Percentiles rank a stretch among this genome's conserved stretches.
phyloP scores from a whole-genome alignment of 2,797 vertebrate genomes.

The Poeciliopsis paucimaculata region DNA sequence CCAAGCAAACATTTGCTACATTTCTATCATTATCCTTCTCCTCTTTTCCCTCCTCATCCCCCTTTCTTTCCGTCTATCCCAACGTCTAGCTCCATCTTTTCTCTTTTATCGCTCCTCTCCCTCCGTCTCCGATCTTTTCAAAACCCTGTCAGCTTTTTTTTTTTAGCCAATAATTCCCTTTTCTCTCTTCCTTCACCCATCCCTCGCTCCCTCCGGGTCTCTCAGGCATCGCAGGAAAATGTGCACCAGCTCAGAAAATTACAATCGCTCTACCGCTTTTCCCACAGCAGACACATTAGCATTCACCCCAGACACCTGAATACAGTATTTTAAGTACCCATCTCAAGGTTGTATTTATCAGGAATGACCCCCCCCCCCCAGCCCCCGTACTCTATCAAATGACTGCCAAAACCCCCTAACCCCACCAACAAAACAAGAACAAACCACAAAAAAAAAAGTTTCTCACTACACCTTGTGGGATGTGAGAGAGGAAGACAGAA shows the following conservation, averaged over 20 bases:
- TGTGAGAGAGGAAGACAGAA: conserved; percentile 12
- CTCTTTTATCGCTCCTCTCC: conserved; percentile 24
- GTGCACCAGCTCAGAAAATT: conserved; percentile 90
- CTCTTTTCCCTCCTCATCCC: conserved; percentile 6
- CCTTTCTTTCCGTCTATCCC: conserved; percentile 11
- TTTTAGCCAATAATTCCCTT: conserved; percentile 18
- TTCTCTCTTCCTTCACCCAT: conserved; percentile 1
- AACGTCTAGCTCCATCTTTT: conserved; percentile 59
- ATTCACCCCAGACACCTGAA: conserved; percentile 94
- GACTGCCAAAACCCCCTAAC: conserved; percentile 13
- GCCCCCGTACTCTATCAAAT: not conserved
- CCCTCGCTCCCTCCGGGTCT: conserved; percentile 27
- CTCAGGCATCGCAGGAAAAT: conserved; percentile 72
- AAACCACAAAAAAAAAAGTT: conserved; percentile 21
- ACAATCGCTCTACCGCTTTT: conserved; percentile 88
- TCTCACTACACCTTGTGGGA: conserved; percentile 16
- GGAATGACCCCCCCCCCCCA: conserved; percentile 69
- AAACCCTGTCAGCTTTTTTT: conserved; percentile 28
- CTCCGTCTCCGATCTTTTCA: conserved; percentile 26
- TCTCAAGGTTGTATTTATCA: conserved; percentile 83
- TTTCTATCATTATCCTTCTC: conserved; percentile 41
- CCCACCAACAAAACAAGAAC: conserved; percentile 4
- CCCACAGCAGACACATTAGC: conserved; percentile 93
- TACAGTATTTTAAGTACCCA: conserved; percentile 87
- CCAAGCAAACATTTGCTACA: conserved; percentile 84